Conservation (phyloP, 1,140 invertebrate species). For the Vanessa tameamea region DNA sequence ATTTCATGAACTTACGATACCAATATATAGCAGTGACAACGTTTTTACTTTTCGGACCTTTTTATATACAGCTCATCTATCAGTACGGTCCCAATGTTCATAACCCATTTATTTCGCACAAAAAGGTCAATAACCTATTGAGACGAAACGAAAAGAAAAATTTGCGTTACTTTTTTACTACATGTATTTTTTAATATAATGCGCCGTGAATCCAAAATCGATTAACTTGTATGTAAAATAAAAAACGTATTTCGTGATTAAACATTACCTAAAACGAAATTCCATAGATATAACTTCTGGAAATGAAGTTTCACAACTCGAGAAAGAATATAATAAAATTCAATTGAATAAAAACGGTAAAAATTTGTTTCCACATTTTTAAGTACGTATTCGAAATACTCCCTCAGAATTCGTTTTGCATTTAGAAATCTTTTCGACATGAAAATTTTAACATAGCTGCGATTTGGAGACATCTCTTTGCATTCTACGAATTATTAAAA, state of each 20-base stretch:
- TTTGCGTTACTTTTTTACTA: not conserved
- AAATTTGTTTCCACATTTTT: constrained; percentile 10
- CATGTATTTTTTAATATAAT: no score
- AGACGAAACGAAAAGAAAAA: not conserved
- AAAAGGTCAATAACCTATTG: constrained; percentile 5
- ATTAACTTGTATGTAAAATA: not conserved
- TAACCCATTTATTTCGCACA: constrained; percentile 10
- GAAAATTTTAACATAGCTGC: constrained; percentile 22
- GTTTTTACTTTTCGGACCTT: constrained; percentile 16
- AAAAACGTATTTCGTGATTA: not conserved
- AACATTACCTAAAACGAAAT: not conserved
- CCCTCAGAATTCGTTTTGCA: constrained; percentile 16
- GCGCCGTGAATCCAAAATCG: no score
- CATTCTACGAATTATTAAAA: not conserved
- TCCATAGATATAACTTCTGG: not conserved
- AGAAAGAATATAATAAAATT: constrained; percentile 13
- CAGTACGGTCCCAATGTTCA: constrained; percentile 8
- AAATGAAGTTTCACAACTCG: not conserved
- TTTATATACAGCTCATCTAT: constrained; percentile 30
- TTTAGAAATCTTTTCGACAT: constrained; percentile 26
- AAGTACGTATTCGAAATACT: constrained; percentile 9
- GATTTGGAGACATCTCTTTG: constrained; percentile 11
- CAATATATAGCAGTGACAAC: not conserved
- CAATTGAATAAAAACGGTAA: not conserved
- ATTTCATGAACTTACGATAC: not conserved